Base-by-base conservation (phyloP, 1,140 invertebrate genomes). In the Rhynchophorus ferrugineus region DNA sequence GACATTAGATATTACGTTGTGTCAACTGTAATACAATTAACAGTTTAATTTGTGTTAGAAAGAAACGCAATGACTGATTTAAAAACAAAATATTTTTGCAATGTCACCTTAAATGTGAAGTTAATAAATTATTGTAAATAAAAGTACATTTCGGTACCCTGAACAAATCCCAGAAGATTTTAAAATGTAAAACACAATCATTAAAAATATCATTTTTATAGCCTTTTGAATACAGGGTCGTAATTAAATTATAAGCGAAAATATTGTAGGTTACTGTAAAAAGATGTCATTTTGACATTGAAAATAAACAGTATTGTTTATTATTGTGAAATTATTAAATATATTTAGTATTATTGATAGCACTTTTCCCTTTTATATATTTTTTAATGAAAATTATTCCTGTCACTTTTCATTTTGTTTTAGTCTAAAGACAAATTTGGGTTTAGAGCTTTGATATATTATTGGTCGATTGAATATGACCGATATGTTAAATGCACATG, bases 151-250 rank as follows among this genome's bases (percentile, higher is more conserved):
- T 47, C 44, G 21, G 44, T 44, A 49, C 58, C 61, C 61, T 62
- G 61, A 61, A 57, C 14, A 52, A 21, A n/a, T 20, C 42, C 42
- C 46, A 50, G 48, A 21, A 18, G 42, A 49, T 38, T 49, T 44
- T 53, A 44, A 39, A 39, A 57, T 49, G 53, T 57, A 57, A 49
- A 50, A 48, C 57, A 63, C 61, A 63, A 63, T 63, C 61, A 63
- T 59, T 56, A 59, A 61, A 46, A 62, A 53, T 29, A 61, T 60
- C 60, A 59, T 58, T 50, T 63, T 63, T 59, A 60, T 60, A 63
- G 61, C 61, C 61, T 63, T 63, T 63, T 56, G 49, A 61, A 63
- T 61, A 63, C 61, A 63, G 61, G 61, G 61, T 63, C 61, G 56
- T 59, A 59, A 63, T 63, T 57, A 60, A 56, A 50, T 20, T 54